Conservation (phyloP, 1,140 invertebrate genomes). For the Zelostemma sp. region DNA sequence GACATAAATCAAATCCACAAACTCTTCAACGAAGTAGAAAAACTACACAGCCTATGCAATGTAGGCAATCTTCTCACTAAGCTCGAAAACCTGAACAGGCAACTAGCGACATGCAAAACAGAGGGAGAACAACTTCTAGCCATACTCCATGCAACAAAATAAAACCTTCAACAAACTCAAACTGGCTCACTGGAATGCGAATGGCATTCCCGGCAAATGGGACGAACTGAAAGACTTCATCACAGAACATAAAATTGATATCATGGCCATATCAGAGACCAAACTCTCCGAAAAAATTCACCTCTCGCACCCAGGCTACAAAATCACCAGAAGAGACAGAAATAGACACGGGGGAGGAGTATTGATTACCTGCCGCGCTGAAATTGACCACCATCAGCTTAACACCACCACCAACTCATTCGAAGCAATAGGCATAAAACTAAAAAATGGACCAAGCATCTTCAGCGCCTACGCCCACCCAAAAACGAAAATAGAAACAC, state of each 20-base stretch:
- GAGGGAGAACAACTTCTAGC: slow-evolving; percentile 6
- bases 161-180: neutral
- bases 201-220: slow-evolving; percentile 7
- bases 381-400: neutral
- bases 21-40: too few species aligned
- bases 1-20: too few species aligned
- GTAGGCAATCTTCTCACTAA: too few species aligned
- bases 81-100: too few species aligned
- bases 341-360: neutral
- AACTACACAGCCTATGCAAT: too few species aligned
- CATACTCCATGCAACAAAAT: slow-evolving; percentile 13
- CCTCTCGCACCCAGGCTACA: neutral
- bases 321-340: slow-evolving; percentile 6
- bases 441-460: slow-evolving; percentile 5
- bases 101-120: too few species aligned
- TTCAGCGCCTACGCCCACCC: neutral
- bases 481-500: slow-evolving; percentile 3
- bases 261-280: slow-evolving; percentile 8
- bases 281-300: slow-evolving; percentile 7
- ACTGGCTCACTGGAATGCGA: slow-evolving; percentile 13
- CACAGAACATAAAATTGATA: slow-evolving; percentile 1
- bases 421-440: slow-evolving; percentile 5
- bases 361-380: neutral
- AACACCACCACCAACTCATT: neutral
- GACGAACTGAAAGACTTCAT: slow-evolving; percentile 12